These are phyloP conservation scores for Crypturellus tataupa DNA, from an alignment of 2,797 vertebrate genomes.

Conservation along the genomic window DNA sequence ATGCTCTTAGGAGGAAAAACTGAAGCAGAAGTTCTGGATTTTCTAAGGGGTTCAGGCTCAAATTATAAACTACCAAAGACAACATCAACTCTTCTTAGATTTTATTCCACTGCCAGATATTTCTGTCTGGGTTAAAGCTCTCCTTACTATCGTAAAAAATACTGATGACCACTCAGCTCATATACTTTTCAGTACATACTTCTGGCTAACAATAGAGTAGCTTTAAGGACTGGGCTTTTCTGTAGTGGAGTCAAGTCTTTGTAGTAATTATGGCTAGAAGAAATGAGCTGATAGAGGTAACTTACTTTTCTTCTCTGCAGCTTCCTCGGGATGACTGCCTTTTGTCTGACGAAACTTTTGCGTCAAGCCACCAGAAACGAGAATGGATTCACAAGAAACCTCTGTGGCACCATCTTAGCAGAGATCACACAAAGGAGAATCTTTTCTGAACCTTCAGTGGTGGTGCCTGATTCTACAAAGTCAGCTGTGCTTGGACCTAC, in stretches of 20 bases:
- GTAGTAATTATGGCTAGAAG: background rate
- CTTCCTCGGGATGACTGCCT: conserved; percentile 84
- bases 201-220: background rate
- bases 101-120: background rate
- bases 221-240: background rate
- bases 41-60: background rate
- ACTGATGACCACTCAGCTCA: background rate
- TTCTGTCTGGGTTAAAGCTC: background rate
- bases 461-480: background rate
- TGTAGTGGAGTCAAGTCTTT: background rate
- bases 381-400: background rate
- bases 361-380: conserved; percentile 67
- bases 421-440: background rate
- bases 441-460: background rate
- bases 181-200: background rate
- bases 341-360: conserved; percentile 81
- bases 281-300: background rate
- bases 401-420: conserved; percentile 16
- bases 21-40: background rate
- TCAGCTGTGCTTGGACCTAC: background rate
- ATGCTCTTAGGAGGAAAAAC: background rate
- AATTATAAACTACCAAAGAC: background rate
- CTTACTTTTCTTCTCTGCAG: background rate
- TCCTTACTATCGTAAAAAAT: background rate
- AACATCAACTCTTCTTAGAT: background rate